phyloP scores from a whole-genome alignment of 2,888 invertebrate species.

The Cataglyphis cursor region DNA sequence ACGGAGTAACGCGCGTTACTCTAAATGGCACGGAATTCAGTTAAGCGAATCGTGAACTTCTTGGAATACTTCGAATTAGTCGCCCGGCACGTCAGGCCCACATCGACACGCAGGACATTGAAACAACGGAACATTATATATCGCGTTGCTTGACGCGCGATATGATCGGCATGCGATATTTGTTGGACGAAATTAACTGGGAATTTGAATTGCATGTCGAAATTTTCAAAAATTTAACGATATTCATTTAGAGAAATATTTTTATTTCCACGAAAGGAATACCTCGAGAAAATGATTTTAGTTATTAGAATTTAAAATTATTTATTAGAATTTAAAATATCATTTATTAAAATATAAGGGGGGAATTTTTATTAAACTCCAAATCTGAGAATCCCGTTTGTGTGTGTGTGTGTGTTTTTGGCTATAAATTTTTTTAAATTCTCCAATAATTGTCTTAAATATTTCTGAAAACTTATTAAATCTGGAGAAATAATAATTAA shows the following conservation, averaged over 20 bases:
- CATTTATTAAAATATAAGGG: background rate
- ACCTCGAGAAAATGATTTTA: background rate
- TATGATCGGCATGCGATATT: background rate
- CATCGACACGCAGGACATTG: background rate
- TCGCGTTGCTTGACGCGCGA: background rate
- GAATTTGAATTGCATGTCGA: background rate
- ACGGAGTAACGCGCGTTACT: slow-evolving; percentile 16
- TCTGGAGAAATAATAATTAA: background rate
- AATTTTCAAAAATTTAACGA: background rate
- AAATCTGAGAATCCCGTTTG: background rate
- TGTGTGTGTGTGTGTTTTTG: background rate
- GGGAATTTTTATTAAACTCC: no score
- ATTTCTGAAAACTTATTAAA: background rate
- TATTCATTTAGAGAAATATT: background rate
- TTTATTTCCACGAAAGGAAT: background rate
- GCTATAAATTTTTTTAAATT: background rate
- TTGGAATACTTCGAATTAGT: slow-evolving; percentile 54
- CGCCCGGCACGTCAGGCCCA: slow-evolving; percentile 10
- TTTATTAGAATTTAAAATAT: background rate
- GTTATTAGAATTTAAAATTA: background rate
- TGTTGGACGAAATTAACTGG: background rate
- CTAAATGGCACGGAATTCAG: slow-evolving; percentile 31
- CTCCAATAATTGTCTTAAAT: background rate
- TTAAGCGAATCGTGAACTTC: slow-evolving; percentile 54
- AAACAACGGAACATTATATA: background rate